Base-by-base conservation (phyloP, 1,140 invertebrate species). In the Cydia amplana region DNA sequence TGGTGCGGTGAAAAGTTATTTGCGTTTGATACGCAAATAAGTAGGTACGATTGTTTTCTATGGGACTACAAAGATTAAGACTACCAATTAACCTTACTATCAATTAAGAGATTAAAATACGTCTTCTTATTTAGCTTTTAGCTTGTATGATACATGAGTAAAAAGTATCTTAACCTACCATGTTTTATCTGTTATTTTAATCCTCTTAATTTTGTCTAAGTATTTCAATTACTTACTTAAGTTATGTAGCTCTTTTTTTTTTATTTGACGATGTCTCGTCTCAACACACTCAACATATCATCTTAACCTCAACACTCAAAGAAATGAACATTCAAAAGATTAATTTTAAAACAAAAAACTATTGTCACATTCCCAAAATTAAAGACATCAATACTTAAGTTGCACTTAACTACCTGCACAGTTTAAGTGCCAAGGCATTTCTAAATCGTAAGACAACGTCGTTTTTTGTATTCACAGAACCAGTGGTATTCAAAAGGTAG, bases 401-500 rank as follows among this genome's bases (percentile, higher is more conserved):
- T 60, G 55, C 55, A 60, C 20, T 60, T 60, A 60, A 23, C 55
- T 70, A 70, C 65, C 65, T 70, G 65, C 65, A 36, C 65, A 70
- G 12, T 36, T 40, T 18, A 70, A 40, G 65, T 70, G 65, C 28
- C 28, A 18, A 20, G 32, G 9, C 32, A 70, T 40, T 70, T 70
- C 65, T 60, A 60, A 60, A 70, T 70, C 65, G 43, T 65, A 70
- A 46, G 43, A 70, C 65, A 36, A 36, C 65, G 28, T 32, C 74
- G 78, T 80, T 83, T 82, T 74, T 80, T 72, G 75, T 77, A 64
- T 75, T 73, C 73, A 76, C 74, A 80, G 77, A 79, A 79, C 79
- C 78, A 73, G 74, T 73, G 77, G 74, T 79, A 79, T 81, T 81
- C 46, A 79, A 80, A 80, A 83, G 79, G 82, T 83, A 82, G 79